Conservation (phyloP, 1,140 invertebrate genomes). For the Saccostrea glomerata region DNA sequence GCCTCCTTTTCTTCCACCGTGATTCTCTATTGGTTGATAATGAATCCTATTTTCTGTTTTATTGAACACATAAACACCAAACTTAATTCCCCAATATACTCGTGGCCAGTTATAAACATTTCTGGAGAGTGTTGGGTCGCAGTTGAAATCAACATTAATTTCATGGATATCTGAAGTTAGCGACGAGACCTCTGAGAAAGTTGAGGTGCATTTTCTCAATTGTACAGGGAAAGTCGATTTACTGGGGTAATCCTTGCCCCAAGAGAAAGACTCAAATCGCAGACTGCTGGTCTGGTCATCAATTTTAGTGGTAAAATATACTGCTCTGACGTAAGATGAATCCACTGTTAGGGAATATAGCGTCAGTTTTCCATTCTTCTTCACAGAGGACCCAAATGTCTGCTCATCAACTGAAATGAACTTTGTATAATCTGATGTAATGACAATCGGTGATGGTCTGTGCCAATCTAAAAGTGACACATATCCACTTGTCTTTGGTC, state of each 20-base stretch:
- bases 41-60: neutral
- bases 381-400: neutral
- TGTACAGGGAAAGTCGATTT: neutral
- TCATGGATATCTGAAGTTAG: neutral
- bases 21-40: neutral
- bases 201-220: neutral
- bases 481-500: neutral
- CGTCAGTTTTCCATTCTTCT: neutral
- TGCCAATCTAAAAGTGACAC: neutral
- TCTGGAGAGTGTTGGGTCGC: neutral
- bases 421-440: too few species aligned
- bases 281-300: neutral
- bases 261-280: neutral
- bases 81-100: constrained; percentile 1
- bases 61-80: neutral
- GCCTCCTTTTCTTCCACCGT: neutral
- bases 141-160: neutral
- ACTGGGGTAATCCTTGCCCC: neutral
- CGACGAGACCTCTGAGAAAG: neutral
- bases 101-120: neutral
- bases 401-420: neutral
- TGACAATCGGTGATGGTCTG: too few species aligned
- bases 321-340: neutral
- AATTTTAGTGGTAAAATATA: neutral
- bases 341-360: neutral